These are phyloP conservation scores for Pseudococcus jackbeardsleyi DNA, from an alignment of 2,888 invertebrate species.

Conservation along the genomic window DNA sequence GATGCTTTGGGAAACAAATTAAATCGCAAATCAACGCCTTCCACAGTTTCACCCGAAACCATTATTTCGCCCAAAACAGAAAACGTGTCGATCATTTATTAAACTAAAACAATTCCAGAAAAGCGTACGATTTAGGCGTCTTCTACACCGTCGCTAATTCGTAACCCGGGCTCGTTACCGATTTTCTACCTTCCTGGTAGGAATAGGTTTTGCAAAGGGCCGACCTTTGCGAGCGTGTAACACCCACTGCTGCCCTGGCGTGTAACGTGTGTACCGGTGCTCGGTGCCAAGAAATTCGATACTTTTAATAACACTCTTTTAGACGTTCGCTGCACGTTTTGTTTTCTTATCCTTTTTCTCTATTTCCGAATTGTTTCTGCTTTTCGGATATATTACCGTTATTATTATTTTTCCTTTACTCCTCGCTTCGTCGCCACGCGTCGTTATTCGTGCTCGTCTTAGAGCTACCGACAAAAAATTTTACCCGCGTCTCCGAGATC, in stretches of 20 bases:
- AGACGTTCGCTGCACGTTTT: slow-evolving; percentile 37
- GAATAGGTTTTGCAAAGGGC: neutral
- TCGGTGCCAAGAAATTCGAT: slow-evolving; percentile 42
- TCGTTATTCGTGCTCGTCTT: neutral
- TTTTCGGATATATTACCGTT: slow-evolving; percentile 45
- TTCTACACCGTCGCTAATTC: neutral
- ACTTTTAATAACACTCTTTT: slow-evolving; percentile 33
- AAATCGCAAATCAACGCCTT: slow-evolving; percentile 44
- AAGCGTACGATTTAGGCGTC: neutral
- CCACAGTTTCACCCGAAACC: slow-evolving; percentile 25
- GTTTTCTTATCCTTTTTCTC: slow-evolving; percentile 41
- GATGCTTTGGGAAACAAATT: slow-evolving; percentile 10
- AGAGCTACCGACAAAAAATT: neutral
- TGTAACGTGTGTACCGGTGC: neutral
- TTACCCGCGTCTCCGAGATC: neutral
- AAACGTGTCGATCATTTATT: slow-evolving; percentile 45
- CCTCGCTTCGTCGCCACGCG: neutral
- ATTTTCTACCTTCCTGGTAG: neutral
- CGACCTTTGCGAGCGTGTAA: neutral
- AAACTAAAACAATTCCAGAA: slow-evolving; percentile 17
- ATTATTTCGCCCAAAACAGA: slow-evolving; percentile 3
- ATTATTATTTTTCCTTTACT: slow-evolving; percentile 30
- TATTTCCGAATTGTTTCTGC: slow-evolving; percentile 42
- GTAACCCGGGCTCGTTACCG: neutral
- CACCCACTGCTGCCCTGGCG: neutral